phyloP scores from a whole-genome alignment of 2,113 vertebrate species.

The Paratilapia polleni region DNA sequence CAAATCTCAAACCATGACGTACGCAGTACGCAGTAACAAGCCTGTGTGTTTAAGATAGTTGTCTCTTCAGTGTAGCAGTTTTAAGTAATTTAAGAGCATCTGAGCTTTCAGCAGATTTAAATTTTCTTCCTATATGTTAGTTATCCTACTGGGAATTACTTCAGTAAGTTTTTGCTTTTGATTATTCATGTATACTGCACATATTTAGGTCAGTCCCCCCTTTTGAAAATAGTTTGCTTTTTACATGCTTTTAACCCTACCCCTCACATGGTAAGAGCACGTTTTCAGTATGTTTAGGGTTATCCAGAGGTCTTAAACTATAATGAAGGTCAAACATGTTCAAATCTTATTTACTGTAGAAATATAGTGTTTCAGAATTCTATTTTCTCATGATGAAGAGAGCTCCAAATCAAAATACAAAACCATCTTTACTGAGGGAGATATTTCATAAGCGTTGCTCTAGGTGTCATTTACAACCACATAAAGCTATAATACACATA shows the following conservation, averaged over 20 bases:
- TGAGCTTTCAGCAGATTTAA: too few relatives aligned
- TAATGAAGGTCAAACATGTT: neutral
- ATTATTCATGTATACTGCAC: neutral
- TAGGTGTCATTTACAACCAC: neutral
- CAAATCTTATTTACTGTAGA: neutral
- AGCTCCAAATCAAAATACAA: neutral
- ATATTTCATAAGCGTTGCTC: neutral
- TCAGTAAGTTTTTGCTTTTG: too few relatives aligned
- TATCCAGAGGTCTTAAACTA: neutral
- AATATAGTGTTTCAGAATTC: neutral
- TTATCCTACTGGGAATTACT: too few relatives aligned
- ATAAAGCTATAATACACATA: neutral
- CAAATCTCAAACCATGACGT: too few relatives aligned
- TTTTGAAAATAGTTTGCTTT: neutral
- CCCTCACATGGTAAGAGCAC: neutral
- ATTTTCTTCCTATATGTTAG: too few relatives aligned
- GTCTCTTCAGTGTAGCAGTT: too few relatives aligned
- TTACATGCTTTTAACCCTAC: neutral
- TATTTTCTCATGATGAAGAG: neutral
- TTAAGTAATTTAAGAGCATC: too few relatives aligned
- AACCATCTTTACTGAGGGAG: neutral
- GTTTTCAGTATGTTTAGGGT: neutral
- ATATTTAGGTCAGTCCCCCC: neutral
- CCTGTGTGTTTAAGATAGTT: too few relatives aligned
- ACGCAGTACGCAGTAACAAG: too few relatives aligned